These are phyloP conservation scores for Anarrhichthys ocellatus DNA, from an alignment of 2,113 vertebrate genomes.

Conservation along the genomic window DNA sequence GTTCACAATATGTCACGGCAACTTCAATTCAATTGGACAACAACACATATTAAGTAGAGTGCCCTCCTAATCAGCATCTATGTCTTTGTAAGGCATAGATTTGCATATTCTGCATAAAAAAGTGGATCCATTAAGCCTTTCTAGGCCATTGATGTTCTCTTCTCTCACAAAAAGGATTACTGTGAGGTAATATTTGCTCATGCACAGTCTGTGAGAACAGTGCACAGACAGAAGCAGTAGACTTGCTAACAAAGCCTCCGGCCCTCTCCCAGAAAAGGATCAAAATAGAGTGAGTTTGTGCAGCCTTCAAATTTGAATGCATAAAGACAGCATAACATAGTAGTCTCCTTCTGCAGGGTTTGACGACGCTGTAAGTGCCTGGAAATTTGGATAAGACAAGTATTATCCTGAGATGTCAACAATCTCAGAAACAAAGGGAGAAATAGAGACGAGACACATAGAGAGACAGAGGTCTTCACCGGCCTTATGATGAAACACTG, in stretches of 20 bases:
- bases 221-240: background rate
- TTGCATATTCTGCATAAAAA: background rate
- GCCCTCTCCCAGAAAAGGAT: constrained; percentile 3
- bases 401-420: background rate
- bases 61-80: background rate
- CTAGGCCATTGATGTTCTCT: background rate
- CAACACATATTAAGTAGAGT: background rate
- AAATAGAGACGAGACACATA: background rate
- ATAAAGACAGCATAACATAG: background rate
- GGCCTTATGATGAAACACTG: background rate
- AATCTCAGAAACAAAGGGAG: background rate
- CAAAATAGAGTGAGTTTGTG: constrained; percentile 17
- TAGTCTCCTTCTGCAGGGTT: background rate
- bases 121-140: constrained; percentile 4
- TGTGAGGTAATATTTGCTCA: constrained; percentile 33
- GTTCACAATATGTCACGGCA: background rate
- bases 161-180: background rate
- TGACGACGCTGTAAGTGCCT: background rate
- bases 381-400: background rate
- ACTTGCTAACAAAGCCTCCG: constrained; percentile 16
- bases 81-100: background rate
- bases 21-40: background rate
- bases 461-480: background rate
- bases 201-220: constrained; percentile 17
- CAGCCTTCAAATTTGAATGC: constrained; percentile 10